phyloP scores from a whole-genome alignment of 2,113 vertebrate genomes.

The Sander vitreus region DNA sequence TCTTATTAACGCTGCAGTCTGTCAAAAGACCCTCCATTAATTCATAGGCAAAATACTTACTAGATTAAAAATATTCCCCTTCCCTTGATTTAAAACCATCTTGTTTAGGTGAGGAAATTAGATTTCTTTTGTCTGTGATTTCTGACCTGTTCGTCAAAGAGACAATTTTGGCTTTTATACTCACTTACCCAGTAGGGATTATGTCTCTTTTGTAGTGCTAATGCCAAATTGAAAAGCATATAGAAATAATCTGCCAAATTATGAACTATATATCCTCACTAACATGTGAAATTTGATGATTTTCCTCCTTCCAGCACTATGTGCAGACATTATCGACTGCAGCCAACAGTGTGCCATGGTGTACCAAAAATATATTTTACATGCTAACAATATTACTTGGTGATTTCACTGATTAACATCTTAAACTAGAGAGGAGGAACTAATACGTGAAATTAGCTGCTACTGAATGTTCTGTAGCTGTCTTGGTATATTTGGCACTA shows the following conservation, averaged over 20 bases:
- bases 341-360: background rate
- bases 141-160: conserved; percentile 42
- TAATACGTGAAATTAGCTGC: background rate
- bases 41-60: conserved; percentile 65
- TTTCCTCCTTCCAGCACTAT: background rate
- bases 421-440: background rate
- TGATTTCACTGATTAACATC: background rate
- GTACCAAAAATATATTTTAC: background rate
- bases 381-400: background rate
- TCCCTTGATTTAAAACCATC: conserved; percentile 50
- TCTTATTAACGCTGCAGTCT: conserved; percentile 79
- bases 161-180: conserved; percentile 35
- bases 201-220: conserved; percentile 54
- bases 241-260: background rate
- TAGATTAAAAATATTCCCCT: conserved; percentile 36
- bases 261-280: background rate
- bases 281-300: background rate
- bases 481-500: background rate
- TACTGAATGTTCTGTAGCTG: background rate
- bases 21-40: conserved; percentile 64
- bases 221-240: conserved; percentile 31
- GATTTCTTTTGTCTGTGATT: conserved; percentile 35
- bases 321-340: background rate
- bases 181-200: conserved; percentile 15
- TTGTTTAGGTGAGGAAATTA: conserved; percentile 51